Base-by-base conservation (phyloP, 1,140 invertebrate genomes). In the Penaeus indicus region DNA sequence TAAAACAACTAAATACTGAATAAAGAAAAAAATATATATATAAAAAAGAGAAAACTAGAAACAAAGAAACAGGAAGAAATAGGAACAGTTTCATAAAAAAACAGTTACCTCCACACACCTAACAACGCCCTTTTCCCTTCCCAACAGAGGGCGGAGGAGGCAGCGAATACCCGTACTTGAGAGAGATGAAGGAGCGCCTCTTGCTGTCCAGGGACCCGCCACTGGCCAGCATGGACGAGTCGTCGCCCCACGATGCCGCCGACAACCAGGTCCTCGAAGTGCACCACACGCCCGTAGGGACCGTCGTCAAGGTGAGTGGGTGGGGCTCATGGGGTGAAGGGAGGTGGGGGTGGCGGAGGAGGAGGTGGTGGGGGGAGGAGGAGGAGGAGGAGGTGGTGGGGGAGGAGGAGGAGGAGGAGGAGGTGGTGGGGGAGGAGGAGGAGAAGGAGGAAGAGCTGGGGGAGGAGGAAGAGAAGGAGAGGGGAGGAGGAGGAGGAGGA, bases 151-250 rank as follows among this genome's bases (percentile, higher is more conserved):
- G 69, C 21, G 86, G 86, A 25, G 86, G 86, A 38, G 89, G 89
- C 25, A 77, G 85, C 67, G 89, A 90, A 67, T 97, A 96, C 94
- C 96, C 96, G 91, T 97, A 97, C 94, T 95, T 97, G 93, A 95
- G 96, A 94, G 96, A 97, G 95, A 97, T 97, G 96, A 96, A 96
- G 94, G 96, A 97, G 94, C 95, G 96, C 92, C 94, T 97, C 92
- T 94, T 97, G 91, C 95, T 90, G 78, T 86, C 91, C 84, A 81
- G 93, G 92, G 72, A 92, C 91, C 92, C 94, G 92, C 92, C 93
- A 91, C 93, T 93, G 32, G 93, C 94, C 89, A 93, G 93, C 91
- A 91, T 94, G 90, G 93, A 94, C 92, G 93, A 93, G 93, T 93
- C 94, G 83, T 92, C 94, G 88, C 93, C 93, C 89, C 92, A 93